phyloP scores from a whole-genome alignment of 2,888 invertebrate species.

The Neelides folsomi region DNA sequence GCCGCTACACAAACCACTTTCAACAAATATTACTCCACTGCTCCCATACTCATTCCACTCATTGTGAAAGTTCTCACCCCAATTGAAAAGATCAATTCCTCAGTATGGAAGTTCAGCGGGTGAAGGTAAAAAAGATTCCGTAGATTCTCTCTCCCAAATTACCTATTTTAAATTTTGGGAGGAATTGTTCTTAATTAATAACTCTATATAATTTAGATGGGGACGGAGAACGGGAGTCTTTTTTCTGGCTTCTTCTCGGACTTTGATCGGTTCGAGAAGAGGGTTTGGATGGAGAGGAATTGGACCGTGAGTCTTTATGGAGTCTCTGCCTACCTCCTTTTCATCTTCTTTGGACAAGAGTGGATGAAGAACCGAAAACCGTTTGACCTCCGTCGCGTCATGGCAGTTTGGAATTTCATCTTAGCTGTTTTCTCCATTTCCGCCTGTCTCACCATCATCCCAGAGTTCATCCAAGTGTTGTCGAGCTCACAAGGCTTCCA shows the following conservation, averaged over 20 bases:
- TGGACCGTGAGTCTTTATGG: constrained; percentile 89
- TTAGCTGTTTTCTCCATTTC: constrained; percentile 91
- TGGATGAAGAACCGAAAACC: constrained; percentile 85
- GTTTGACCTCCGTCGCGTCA: constrained; percentile 72
- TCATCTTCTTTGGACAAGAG: constrained; percentile 85
- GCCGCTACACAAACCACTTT: no score
- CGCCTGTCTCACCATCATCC: constrained; percentile 69
- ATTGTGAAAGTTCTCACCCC: no score
- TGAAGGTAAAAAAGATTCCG: no score
- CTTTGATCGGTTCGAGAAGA: constrained; percentile 75
- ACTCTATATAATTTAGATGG: no score
- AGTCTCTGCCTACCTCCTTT: constrained; percentile 77
- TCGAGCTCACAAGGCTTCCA: constrained; percentile 70
- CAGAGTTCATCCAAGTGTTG: constrained; percentile 78
- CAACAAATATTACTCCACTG: no score
- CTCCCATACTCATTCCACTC: no score
- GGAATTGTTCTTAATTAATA: no score
- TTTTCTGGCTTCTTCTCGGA: constrained; percentile 38
- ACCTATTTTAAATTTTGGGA: no score
- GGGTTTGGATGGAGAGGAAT: constrained; percentile 89
- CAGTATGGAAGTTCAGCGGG: no score
- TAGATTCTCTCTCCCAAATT: no score
- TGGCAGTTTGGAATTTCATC: constrained; percentile 82
- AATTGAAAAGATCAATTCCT: no score
- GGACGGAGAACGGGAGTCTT: constrained; percentile 7